Evolutionary conservation across 2,797 vertebrate genomes (phyloP).

Genomic region (Tiaroga cobitis): DNA sequence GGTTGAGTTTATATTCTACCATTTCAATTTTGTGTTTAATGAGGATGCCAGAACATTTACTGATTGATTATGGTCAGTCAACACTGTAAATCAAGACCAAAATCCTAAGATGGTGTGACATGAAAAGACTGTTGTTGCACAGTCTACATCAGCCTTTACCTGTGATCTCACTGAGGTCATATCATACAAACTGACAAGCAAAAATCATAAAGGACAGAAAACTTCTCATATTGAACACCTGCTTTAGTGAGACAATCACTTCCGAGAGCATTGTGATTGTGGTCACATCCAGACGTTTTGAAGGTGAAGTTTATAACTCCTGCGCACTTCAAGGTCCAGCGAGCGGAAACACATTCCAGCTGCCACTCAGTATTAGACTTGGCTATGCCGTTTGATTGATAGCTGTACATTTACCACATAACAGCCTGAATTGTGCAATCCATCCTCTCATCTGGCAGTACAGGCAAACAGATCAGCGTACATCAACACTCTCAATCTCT

Average conservation of each 20-base stretch:
- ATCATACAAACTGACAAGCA: conserved; percentile 10
- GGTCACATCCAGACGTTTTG: conserved; percentile 28
- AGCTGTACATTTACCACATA: conserved; percentile 41
- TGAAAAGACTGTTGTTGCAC: not conserved
- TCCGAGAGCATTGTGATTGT: conserved; percentile 3
- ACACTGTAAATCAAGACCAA: not conserved
- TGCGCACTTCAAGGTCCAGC: conserved; percentile 46
- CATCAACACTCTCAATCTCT: conserved; percentile 22
- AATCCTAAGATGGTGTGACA: not conserved
- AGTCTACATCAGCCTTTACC: not conserved
- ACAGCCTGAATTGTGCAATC: conserved; percentile 30
- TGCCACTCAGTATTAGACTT: conserved; percentile 37
- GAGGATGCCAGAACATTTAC: not conserved
- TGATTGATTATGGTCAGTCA: not conserved
- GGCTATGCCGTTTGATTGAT: conserved; percentile 51
- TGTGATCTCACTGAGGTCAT: not conserved
- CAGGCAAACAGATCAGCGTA: conserved; percentile 39
- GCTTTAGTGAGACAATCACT: conserved; percentile 19
- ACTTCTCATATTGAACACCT: not conserved
- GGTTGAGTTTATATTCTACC: not conserved
- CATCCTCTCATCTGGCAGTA: conserved; percentile 38
- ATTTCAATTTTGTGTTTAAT: not conserved
- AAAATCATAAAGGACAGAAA: conserved; percentile 1
- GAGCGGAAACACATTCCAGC: conserved; percentile 35
- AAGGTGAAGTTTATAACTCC: conserved; percentile 41